Evolutionary conservation across 2,888 invertebrate species (phyloP).

Genomic region (Pseudanteris insignis): DNA sequence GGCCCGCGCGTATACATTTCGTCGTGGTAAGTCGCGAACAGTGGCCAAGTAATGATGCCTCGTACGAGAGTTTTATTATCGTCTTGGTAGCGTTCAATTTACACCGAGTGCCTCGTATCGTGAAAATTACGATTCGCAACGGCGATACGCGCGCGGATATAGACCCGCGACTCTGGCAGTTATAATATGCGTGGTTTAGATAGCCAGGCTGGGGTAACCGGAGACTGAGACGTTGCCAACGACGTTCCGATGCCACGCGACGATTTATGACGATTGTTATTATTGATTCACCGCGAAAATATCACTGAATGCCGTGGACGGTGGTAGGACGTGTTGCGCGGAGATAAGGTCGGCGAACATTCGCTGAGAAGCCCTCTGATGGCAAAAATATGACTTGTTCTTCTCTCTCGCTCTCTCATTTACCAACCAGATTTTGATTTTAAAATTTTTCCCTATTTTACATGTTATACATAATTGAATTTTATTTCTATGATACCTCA

Average conservation of each 20-base stretch:
- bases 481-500: too few relatives aligned
- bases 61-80: constrained; percentile 46
- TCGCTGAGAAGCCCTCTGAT: too few relatives aligned
- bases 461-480: too few relatives aligned
- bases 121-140: constrained; percentile 40
- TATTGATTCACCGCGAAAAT: constrained; percentile 22
- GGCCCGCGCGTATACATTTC: constrained; percentile 62
- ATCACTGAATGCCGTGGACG: not conserved
- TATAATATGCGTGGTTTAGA: constrained; percentile 28
- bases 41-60: constrained; percentile 50
- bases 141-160: constrained; percentile 19
- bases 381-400: too few relatives aligned
- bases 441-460: too few relatives aligned
- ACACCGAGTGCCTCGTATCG: constrained; percentile 36
- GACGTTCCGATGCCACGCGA: constrained; percentile 13
- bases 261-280: constrained; percentile 22
- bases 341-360: too few relatives aligned
- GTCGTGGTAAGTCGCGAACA: constrained; percentile 29
- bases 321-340: too few relatives aligned
- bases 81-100: constrained; percentile 43
- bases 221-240: constrained; percentile 21
- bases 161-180: constrained; percentile 20
- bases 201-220: constrained; percentile 17
- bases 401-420: too few relatives aligned
- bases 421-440: too few relatives aligned